These are phyloP conservation scores for Amorpha juglandis DNA, from an alignment of 2,888 invertebrate genomes.

Conservation along the genomic window DNA sequence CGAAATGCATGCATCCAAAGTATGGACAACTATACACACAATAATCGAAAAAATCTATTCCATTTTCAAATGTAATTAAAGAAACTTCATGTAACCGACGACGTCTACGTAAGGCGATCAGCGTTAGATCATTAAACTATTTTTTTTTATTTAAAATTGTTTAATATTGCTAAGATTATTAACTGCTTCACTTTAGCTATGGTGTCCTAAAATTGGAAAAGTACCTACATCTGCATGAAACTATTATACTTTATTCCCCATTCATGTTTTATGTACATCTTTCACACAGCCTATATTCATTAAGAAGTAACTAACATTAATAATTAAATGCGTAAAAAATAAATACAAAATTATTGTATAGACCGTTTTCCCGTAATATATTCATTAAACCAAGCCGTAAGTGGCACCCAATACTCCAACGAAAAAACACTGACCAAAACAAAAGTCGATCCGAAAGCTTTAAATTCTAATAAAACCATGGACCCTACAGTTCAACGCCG, in stretches of 20 bases:
- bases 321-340: neutral
- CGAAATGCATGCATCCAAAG: too few species aligned
- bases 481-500: conserved; percentile 38
- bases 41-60: neutral
- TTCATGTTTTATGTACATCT: too few species aligned
- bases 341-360: neutral
- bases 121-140: too few species aligned
- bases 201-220: too few species aligned
- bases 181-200: too few species aligned
- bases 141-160: too few species aligned
- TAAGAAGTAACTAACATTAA: neutral
- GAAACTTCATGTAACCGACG: neutral
- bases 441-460: conserved; percentile 29
- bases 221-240: too few species aligned
- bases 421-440: conserved; percentile 30
- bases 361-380: neutral
- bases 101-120: too few species aligned
- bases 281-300: too few species aligned
- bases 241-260: too few species aligned
- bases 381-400: neutral
- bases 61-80: conserved; percentile 2
- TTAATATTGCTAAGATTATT: too few species aligned
- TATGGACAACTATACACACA: too few species aligned
- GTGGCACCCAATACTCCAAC: conserved; percentile 3
- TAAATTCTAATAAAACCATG: conserved; percentile 37